Evolutionary conservation across 1,140 invertebrate genomes (phyloP), one percentile per base, ranked within the genome.

Genomic region (Papilio xuthus): DNA sequence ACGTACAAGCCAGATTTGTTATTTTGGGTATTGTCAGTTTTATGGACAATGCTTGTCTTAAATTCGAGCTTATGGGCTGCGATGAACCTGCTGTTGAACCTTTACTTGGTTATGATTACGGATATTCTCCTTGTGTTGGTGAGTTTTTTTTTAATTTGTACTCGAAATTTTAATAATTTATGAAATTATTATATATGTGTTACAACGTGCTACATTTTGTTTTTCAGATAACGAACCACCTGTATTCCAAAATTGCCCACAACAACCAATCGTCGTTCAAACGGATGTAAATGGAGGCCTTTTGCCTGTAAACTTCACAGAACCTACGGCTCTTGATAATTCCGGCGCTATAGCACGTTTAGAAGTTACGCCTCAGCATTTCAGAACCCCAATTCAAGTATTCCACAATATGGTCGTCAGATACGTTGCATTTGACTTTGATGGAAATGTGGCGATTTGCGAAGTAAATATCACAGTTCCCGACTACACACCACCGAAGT

Each of bases 391-490:
- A 0, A 95, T 97, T 83, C 96, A 97, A 84, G 96, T 99, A 28
- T 98, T 99, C 90, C 96, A 98, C 86, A 98, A 99, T 80, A 98
- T 97, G 79, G 97, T 98, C 53, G 97, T 99, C 0, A 97, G 99
- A 95, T 99, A 99, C 86, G 96, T 98, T 4, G 98, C 98, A 0
- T 99, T 98, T 87, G 98, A 99, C 94, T 98, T 98, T 86, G 98
- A 99, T 90, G 98, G 98, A 82, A 99, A 99, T 88, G 98, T 99
- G 28, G 98, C 98, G 32, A 99, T 99, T 90, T 99, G 98, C 88
- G 97, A 98, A 95, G 98, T 99, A 6, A 99, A 99, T 86, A 98
- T 99, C 23, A 98, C 98, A 8, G 97, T 98, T 4, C 97, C 97
- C 44, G 98, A 99, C 94, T 97, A 98, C 71, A 99, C 98, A 3